These are phyloP conservation scores for Drosophila helvetica DNA, from an alignment of 2,888 invertebrate species.

Conservation along the genomic window DNA sequence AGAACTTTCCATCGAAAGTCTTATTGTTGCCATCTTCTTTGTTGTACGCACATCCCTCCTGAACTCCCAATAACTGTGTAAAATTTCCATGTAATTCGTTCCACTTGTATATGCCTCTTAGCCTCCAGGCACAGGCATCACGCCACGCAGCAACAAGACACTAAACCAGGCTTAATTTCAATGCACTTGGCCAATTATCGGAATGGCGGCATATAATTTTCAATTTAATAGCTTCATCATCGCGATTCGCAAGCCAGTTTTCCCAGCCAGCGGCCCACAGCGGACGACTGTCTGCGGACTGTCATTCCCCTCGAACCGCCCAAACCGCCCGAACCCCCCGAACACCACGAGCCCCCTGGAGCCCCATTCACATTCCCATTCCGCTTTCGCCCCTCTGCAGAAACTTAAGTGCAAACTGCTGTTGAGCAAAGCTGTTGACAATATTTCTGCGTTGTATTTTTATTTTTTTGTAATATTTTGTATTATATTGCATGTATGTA, in stretches of 20 bases:
- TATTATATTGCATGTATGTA: slow-evolving; percentile 6
- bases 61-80: neutral
- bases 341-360: neutral
- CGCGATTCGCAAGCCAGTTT: slow-evolving; percentile 44
- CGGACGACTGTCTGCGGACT: neutral
- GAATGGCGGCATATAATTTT: slow-evolving; percentile 67
- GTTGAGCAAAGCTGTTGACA: slow-evolving; percentile 77
- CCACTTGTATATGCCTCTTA: neutral
- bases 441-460: slow-evolving; percentile 30
- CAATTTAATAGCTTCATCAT: slow-evolving; percentile 77
- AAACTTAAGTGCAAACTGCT: slow-evolving; percentile 70
- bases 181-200: slow-evolving; percentile 71
- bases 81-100: neutral
- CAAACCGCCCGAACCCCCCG: too few species aligned
- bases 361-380: too few species aligned
- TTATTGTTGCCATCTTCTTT: neutral
- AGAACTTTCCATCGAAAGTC: too few species aligned
- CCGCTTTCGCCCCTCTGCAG: neutral
- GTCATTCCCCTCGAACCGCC: neutral
- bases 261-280: slow-evolving; percentile 13
- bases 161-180: slow-evolving; percentile 62
- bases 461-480: slow-evolving; percentile 11
- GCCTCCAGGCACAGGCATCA: neutral
- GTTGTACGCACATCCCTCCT: too few species aligned
- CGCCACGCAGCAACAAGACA: slow-evolving; percentile 4